Evolutionary conservation across 2,888 invertebrate species (phyloP), one percentile per base, ranked within the genome.

Genomic region (Trisateles emortualis): DNA sequence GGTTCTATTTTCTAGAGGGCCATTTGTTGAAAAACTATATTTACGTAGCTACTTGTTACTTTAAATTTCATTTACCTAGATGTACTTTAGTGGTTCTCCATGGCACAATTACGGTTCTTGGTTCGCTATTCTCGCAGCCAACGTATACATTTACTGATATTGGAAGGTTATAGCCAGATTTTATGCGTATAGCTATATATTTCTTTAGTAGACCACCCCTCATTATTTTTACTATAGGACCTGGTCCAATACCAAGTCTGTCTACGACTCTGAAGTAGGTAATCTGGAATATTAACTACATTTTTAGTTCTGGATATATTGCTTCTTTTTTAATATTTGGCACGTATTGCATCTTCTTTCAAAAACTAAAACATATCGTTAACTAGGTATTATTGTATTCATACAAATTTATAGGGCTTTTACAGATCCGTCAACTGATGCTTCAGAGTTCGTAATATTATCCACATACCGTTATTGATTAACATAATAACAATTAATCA

Each of bases 81-180:
- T 10, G 0, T 5, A 13, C 5, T 10, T 10, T 19, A 6, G 22
- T 13, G 17, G 11, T 26, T 9, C 9, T 33, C 33, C 33, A 33
- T 6, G 14, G 11, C 36, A 13, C 10, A 2, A 22, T 43, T n/a
- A 30, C 9, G 11, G 1, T 33, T 2, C 22, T 40, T 4, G 33
- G 35, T 6, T 30, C 36, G 33, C 77, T 79, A 41, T 86, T 86
- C 22, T 73, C 73, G 43, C 90, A 90, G 0, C 88, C 90, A 0
- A 89, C 79, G 54, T 85, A 89, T 26, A 90, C 76, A 17, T 88
- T 88, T 0, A 86, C 90, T 0, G 88, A 86, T 48, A 90, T 71
- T 0, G 90, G 90, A 2, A 60, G 68, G 36, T 82, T 78, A 49
- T 84, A 87, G 0, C 70, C 46, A 0, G 89, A 85, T 10, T 65